Base-by-base conservation (phyloP, 2,888 invertebrate genomes). In the Oscheius onirici region DNA sequence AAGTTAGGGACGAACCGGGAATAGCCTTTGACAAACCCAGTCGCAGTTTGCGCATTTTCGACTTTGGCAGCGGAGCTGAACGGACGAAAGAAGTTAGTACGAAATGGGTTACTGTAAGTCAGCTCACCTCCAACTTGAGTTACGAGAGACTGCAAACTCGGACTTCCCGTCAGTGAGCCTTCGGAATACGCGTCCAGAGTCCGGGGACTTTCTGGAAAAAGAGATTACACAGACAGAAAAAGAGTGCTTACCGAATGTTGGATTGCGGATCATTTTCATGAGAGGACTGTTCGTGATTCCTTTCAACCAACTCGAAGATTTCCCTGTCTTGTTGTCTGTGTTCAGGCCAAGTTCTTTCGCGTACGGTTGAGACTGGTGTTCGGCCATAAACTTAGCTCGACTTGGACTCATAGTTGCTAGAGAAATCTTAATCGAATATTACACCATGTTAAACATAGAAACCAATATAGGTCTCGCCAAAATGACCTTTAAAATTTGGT, bases 231-330 rank as follows among this genome's bases (percentile, higher is more conserved):
- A 11, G 57, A n/a, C n/a, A 24, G 20, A 28, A 46, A 5, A 57
- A 43, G 28, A 22, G 61, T 60, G 71, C 69, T 49, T 28, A 77
- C 81, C 80, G 67, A 78, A 78, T 17, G 81, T 79, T 15, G 74
- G 72, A 46, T 77, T 80, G 61, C 77, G 73, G 40, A 86, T 83
- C 74, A 86, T 84, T 41, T 81, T 82, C 26, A 84, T 75, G 71
- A 86, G 74, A 17, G 85, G 82, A 55, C 82, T 80, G 71, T 80
- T 86, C 26, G 85, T 72, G 26, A 86, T 75, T 40, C 82, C 82
- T 41, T 83, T 84, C 46, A 85, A 69, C 84, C 84, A 84, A 24
- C 79, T 70, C 10, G 61, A 26, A 1, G 57, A 24, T 20, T 63
- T 63, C 11, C 26, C 61, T 5, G 28, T 44, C 44, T 72, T 73